Percentiles rank a stretch among this genome's conserved stretches.
Evolutionary conservation across 2,888 invertebrate species (phyloP).

Genomic region (Noctuana brunneofusca): DNA sequence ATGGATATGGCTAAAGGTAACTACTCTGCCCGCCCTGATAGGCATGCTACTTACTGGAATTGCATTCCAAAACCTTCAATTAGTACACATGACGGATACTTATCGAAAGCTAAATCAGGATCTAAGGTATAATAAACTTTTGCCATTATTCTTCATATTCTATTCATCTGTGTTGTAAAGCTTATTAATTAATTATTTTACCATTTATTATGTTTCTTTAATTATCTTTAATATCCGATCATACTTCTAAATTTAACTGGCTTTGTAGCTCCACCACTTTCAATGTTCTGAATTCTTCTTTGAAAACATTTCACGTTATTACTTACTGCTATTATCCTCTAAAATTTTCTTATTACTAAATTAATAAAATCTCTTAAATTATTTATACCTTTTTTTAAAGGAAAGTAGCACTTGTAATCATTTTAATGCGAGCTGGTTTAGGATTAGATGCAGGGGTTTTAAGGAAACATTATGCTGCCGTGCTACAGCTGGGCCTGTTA

Average conservation of each 20-base stretch:
- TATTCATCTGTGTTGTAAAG: too few relatives aligned
- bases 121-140: slow-evolving; percentile 77
- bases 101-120: slow-evolving; percentile 85
- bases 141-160: background rate
- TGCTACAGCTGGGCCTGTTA: slow-evolving; percentile 88
- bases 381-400: slow-evolving; percentile 61
- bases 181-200: too few relatives aligned
- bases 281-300: too few relatives aligned
- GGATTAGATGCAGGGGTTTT: slow-evolving; percentile 91
- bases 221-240: too few relatives aligned
- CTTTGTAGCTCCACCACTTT: too few relatives aligned
- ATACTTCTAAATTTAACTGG: too few relatives aligned
- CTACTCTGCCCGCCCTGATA: slow-evolving; percentile 88
- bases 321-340: background rate
- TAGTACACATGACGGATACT: slow-evolving; percentile 84
- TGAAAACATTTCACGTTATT: background rate
- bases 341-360: background rate
- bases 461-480: slow-evolving; percentile 86
- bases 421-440: slow-evolving; percentile 91
- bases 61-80: slow-evolving; percentile 84
- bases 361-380: too few relatives aligned
- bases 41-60: slow-evolving; percentile 90
- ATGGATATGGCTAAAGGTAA: slow-evolving; percentile 85
- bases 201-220: too few relatives aligned
- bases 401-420: slow-evolving; percentile 91